Evolutionary conservation across 2,888 invertebrate genomes (phyloP), one percentile per base, ranked within the genome.

Genomic region (Globia sparganii): DNA sequence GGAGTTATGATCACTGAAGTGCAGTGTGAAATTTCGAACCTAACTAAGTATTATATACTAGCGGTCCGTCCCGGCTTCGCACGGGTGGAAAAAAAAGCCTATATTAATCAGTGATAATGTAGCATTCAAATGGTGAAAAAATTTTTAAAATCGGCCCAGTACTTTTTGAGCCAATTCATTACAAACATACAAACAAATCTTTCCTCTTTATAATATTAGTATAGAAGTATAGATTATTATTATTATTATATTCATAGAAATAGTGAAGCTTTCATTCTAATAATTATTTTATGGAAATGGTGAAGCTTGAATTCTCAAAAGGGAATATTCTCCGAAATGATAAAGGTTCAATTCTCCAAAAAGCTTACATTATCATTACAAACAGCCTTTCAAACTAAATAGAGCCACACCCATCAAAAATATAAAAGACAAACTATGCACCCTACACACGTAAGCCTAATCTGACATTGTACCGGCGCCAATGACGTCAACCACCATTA

Each of bases 401-500:
- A 1, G 5, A 68, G n/a, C 74, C 66, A 21, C 69, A 28, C 68
- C 80, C 62, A 59, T 59, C 9, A 37, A 18, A 58, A 46, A 46
- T 58, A 18, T 66, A 5, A 58, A 75, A 72, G 25, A 31, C 40
- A 76, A 81, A 76, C 72, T 81, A 85, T 83, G 69, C 85, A 85
- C 64, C 67, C 59, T 59, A 58, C 43, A 67, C 72, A 77, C 56
- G 77, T 85, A 68, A 61, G 61, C 72, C 18, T n/a, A 71, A 77
- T 72, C 71, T 58, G 65, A 72, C 75, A 83, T 80, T 75, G 72
- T 72, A 21, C 56, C 13, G 76, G 83, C 86, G 75, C 77, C 77
- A 28, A 59, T 85, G 84, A 78, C 76, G 84, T 85, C 85, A 85
- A 6, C 49, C 4, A 21, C 71, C 72, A 84, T 85, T 78, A 77